Evolutionary conservation across 2,113 vertebrate species (phyloP).

Genomic region (Tretioscincus oriximinensis): DNA sequence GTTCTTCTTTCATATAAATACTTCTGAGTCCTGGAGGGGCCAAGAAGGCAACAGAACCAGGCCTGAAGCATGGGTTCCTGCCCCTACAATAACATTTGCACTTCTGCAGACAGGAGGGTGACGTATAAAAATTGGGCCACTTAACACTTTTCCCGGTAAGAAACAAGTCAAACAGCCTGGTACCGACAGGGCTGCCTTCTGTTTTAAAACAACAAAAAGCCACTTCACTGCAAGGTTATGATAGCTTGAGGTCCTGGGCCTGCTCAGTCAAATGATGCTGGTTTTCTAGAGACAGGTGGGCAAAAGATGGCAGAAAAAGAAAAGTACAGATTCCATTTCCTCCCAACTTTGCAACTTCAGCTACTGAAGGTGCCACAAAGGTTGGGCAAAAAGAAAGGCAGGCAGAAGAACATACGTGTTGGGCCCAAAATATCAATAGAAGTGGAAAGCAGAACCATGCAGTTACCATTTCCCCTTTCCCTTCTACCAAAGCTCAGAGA

Average conservation of each 20-base stretch:
- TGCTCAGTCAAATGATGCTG: too few species aligned
- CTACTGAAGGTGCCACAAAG: background rate
- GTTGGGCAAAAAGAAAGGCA: background rate
- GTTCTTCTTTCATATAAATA: background rate
- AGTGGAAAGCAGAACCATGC: too few species aligned
- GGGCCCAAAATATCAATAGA: background rate
- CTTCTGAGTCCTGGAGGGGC: background rate
- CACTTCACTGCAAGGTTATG: too few species aligned
- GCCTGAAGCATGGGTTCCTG: background rate
- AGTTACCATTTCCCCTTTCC: background rate
- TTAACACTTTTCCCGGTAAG: background rate
- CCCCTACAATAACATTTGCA: background rate
- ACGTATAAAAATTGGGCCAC: background rate
- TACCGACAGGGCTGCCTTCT: too few species aligned
- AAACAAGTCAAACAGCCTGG: too few species aligned
- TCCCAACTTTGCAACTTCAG: too few species aligned
- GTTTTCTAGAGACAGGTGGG: too few species aligned
- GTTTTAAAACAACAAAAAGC: too few species aligned
- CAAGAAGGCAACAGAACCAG: background rate
- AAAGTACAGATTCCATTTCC: too few species aligned
- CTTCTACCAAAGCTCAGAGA: too few species aligned
- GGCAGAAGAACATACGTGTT: background rate
- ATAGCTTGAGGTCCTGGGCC: too few species aligned
- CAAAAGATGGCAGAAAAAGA: too few species aligned
- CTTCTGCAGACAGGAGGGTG: background rate